These are phyloP conservation scores for Phalacrocorax aristotelis DNA, from an alignment of 2,113 vertebrate species.

Conservation along the genomic window DNA sequence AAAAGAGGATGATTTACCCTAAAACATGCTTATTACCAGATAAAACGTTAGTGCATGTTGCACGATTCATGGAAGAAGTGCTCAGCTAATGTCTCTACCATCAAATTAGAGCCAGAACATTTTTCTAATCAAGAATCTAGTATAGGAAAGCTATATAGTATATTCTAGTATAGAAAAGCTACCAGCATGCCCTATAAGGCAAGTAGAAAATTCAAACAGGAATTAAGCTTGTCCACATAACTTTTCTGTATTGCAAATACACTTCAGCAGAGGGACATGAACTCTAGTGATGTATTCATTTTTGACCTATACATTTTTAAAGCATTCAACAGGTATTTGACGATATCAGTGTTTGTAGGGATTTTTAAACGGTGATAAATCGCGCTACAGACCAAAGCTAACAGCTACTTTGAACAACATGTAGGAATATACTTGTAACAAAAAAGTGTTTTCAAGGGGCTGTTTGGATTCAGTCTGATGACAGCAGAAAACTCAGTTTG, in stretches of 20 bases:
- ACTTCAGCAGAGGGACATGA: not conserved
- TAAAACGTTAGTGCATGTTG: not conserved
- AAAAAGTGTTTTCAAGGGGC: not conserved
- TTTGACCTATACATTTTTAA: not conserved
- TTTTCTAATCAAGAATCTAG: no score
- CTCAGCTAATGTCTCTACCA: not conserved
- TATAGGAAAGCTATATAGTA: no score
- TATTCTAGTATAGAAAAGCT: not conserved
- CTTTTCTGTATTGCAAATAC: not conserved
- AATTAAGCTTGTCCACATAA: not conserved
- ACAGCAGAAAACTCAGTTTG: not conserved
- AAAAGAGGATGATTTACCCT: not conserved
- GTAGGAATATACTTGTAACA: not conserved
- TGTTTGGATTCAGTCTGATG: not conserved
- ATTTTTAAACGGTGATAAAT: not conserved
- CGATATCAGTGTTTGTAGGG: rapidly evolving
- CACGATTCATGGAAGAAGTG: not conserved
- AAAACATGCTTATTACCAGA: not conserved
- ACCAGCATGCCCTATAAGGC: not conserved
- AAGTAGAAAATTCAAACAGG: not conserved
- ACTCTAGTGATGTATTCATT: not conserved
- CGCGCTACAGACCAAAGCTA: not conserved
- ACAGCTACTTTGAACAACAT: not conserved
- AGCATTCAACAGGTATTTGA: not conserved
- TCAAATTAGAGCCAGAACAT: no score